Evolutionary conservation across 2,888 invertebrate species (phyloP).

Genomic region (Chloroclysta siterata): DNA sequence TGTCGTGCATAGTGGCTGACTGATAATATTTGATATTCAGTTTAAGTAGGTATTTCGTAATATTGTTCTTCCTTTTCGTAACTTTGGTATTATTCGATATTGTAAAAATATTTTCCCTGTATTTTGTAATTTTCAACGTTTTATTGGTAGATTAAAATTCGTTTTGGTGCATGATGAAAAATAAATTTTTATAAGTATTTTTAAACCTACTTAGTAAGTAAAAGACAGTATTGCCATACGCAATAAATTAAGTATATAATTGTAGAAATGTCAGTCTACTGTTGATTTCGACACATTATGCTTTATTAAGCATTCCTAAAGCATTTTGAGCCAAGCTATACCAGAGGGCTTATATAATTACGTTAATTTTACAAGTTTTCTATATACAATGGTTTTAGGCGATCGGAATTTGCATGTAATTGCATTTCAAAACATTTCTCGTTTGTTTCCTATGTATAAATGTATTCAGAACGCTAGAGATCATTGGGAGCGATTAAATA

Average conservation of each 20-base stretch:
- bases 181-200: neutral
- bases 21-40: constrained; percentile 22
- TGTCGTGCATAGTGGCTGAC: constrained; percentile 38
- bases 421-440: constrained; percentile 17
- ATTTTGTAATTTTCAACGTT: neutral
- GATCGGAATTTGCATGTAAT: constrained; percentile 31
- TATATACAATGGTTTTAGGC: constrained; percentile 28
- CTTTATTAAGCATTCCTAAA: constrained; percentile 63
- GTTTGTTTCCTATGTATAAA: neutral
- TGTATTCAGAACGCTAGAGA: constrained; percentile 15
- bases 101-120: neutral
- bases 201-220: constrained; percentile 2
- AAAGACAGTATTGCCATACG: constrained; percentile 32
- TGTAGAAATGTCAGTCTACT: constrained; percentile 48
- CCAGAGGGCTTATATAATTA: constrained; percentile 44
- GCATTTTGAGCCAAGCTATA: constrained; percentile 63
- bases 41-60: constrained; percentile 2
- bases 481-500: constrained; percentile 26
- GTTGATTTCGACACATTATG: constrained; percentile 50
- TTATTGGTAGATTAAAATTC: neutral
- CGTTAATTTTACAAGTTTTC: constrained; percentile 39
- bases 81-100: constrained; percentile 13
- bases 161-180: neutral
- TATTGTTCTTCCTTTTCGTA: constrained; percentile 19
- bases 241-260: constrained; percentile 22